Evolutionary conservation across 2,797 vertebrate genomes (phyloP).

Genomic region (Loriculus beryllinus): DNA sequence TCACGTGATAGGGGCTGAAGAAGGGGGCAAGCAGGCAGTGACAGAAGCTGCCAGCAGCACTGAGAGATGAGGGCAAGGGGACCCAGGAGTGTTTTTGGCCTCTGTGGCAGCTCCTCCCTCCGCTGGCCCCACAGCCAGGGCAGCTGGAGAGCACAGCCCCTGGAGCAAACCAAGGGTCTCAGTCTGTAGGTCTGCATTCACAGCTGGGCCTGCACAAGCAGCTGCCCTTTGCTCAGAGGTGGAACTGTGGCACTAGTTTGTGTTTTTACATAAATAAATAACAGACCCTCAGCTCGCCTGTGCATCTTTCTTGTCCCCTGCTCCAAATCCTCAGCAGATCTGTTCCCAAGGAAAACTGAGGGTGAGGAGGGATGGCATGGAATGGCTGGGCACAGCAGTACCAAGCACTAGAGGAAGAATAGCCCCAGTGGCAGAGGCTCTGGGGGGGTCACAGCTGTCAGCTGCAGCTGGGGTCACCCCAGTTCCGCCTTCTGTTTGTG

Average conservation of each 20-base stretch:
- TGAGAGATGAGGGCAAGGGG: background rate
- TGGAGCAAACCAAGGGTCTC: rapidly evolving
- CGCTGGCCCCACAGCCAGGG: background rate
- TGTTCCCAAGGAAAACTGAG: background rate
- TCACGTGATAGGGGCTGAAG: background rate
- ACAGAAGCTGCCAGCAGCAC: background rate
- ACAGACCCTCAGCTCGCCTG: background rate
- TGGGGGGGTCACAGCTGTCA: background rate
- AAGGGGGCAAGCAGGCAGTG: background rate
- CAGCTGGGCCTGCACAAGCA: background rate
- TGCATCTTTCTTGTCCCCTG: background rate
- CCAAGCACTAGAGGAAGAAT: background rate
- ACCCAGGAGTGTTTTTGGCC: background rate
- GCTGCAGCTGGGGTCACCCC: background rate
- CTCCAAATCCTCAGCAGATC: background rate
- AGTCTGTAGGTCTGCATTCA: background rate
- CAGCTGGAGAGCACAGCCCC: background rate
- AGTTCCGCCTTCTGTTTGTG: background rate
- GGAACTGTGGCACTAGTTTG: background rate
- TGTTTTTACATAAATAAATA: conserved; percentile 59
- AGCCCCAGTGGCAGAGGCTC: background rate
- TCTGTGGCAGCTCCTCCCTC: background rate
- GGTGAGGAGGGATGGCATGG: background rate
- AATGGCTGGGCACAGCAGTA: rapidly evolving
- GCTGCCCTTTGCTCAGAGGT: conserved; percentile 10